phyloP scores from a whole-genome alignment of 2,797 vertebrate species.

The Salmo trutta region DNA sequence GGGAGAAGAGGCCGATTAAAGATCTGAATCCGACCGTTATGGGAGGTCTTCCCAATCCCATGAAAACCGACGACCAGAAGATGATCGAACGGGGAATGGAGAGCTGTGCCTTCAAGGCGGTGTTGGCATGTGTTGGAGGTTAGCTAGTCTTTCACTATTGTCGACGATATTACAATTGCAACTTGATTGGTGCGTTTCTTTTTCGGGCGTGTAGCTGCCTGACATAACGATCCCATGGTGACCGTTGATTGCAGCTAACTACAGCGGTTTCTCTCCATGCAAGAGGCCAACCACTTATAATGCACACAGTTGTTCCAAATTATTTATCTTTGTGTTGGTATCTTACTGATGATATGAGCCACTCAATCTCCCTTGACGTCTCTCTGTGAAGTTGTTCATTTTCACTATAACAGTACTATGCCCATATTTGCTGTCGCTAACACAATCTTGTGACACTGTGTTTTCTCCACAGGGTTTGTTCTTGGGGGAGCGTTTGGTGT shows the following conservation, averaged over 20 bases:
- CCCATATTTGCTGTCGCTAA: neutral
- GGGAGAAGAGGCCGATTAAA: slow-evolving; percentile 82
- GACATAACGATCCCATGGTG: neutral
- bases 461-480: slow-evolving; percentile 83
- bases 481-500: slow-evolving; percentile 95
- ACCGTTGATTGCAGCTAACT: neutral
- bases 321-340: no score
- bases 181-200: neutral
- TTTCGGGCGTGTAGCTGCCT: neutral
- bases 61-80: slow-evolving; percentile 92
- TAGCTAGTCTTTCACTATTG: slow-evolving; percentile 1
- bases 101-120: slow-evolving; percentile 93
- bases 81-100: slow-evolving; percentile 95
- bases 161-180: neutral
- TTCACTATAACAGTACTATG: neutral
- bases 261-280: neutral
- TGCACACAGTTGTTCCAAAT: no score
- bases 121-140: slow-evolving; percentile 94
- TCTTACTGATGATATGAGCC: no score
- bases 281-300: neutral
- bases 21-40: slow-evolving; percentile 78
- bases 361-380: no score
- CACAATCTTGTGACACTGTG: neutral
- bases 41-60: slow-evolving; percentile 84
- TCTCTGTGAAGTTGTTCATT: no score